Percentiles rank a stretch among this genome's conserved stretches.
phyloP scores from a whole-genome alignment of 2,888 invertebrate species.

The Theodoxus fluviatilis region DNA sequence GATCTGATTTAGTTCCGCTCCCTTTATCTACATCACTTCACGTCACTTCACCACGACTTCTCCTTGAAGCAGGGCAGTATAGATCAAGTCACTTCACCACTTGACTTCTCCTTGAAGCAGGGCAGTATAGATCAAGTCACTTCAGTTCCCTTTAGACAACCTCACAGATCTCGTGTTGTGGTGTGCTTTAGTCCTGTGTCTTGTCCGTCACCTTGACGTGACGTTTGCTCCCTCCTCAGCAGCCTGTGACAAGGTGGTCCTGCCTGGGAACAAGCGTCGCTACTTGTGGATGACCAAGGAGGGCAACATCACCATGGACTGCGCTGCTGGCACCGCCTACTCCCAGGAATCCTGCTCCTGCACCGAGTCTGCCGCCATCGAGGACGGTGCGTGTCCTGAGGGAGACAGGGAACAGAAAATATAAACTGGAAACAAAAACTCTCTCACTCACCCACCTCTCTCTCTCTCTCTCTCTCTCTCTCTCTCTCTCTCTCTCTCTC shows the following conservation, averaged over 20 bases:
- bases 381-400: constrained; percentile 11
- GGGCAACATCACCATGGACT: constrained; percentile 31
- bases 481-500: constrained; percentile 6
- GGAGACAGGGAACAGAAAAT: neutral
- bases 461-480: neutral
- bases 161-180: too few species aligned
- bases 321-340: constrained; percentile 33
- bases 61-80: too few species aligned
- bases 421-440: neutral
- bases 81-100: too few species aligned
- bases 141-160: too few species aligned
- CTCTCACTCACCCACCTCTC: neutral
- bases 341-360: constrained; percentile 33
- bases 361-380: constrained; percentile 15
- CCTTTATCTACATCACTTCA: too few species aligned
- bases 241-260: constrained; percentile 26
- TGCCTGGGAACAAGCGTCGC: constrained; percentile 21
- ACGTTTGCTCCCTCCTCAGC: too few species aligned
- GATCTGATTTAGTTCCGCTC: too few species aligned
- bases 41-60: too few species aligned
- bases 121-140: too few species aligned
- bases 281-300: constrained; percentile 30
- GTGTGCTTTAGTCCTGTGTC: too few species aligned
- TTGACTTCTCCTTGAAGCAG: too few species aligned
- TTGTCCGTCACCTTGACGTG: too few species aligned